Evolutionary conservation across 2,888 invertebrate species (phyloP).

Genomic region (Metellina segmentata): DNA sequence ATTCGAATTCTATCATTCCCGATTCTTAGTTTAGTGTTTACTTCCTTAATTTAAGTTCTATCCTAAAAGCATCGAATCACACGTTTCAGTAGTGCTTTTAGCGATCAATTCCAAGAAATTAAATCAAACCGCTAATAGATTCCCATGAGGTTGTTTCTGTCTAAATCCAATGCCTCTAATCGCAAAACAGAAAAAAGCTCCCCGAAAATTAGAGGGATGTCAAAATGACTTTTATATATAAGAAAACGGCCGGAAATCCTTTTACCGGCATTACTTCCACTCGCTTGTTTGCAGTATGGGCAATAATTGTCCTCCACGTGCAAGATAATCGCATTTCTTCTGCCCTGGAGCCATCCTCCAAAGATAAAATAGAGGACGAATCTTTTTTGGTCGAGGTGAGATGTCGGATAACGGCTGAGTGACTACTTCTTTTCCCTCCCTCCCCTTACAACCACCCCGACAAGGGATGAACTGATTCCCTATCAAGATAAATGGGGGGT

Average conservation of each 20-base stretch:
- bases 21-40: too few species aligned
- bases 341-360: background rate
- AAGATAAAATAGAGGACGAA: conserved; percentile 22
- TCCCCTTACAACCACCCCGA: background rate
- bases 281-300: conserved; percentile 21
- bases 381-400: conserved; percentile 65
- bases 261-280: conserved; percentile 42
- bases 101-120: too few species aligned
- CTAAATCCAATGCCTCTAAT: conserved; percentile 3
- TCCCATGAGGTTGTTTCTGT: too few species aligned
- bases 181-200: conserved; percentile 1
- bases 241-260: conserved; percentile 1
- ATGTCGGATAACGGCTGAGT: conserved; percentile 61
- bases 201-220: background rate
- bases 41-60: too few species aligned
- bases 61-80: too few species aligned
- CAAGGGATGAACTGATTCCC: conserved; percentile 61
- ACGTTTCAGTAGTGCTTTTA: too few species aligned
- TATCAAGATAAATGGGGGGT: conserved; percentile 67
- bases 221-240: background rate
- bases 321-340: conserved; percentile 55
- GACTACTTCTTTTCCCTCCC: conserved; percentile 25
- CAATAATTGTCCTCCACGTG: conserved; percentile 55
- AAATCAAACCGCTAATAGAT: too few species aligned
- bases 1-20: too few species aligned